Evolutionary conservation across 2,113 vertebrate genomes (phyloP).

Genomic region (Archocentrus centrarchus): DNA sequence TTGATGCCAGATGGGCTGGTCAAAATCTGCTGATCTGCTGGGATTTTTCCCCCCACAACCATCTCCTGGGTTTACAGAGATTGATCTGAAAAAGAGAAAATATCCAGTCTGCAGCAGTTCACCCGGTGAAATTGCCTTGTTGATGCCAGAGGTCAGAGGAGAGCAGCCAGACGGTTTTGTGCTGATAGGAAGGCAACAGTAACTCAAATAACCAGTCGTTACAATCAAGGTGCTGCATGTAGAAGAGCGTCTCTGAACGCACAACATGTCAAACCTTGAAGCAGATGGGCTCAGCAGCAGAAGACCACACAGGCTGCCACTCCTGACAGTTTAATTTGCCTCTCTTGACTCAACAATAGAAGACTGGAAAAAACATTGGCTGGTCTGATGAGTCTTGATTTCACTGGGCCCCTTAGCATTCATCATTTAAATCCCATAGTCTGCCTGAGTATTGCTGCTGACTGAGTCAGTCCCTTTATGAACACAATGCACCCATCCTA

Average conservation of each 20-base stretch:
- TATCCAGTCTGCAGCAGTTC: neutral
- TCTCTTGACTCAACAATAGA: neutral
- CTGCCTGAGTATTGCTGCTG: neutral
- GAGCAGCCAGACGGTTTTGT: neutral
- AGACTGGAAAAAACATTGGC: neutral
- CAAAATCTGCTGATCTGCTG: neutral
- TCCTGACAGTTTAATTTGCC: neutral
- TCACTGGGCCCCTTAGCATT: neutral
- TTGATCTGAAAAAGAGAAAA: neutral
- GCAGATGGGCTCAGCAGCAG: neutral
- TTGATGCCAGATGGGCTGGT: neutral
- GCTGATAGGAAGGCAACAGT: neutral
- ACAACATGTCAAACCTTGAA: neutral
- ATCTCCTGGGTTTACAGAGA: neutral
- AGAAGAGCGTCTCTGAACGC: neutral
- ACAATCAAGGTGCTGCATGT: neutral
- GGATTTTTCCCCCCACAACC: neutral
- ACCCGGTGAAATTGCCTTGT: neutral
- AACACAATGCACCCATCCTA: neutral
- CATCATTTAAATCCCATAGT: neutral
- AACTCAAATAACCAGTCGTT: neutral
- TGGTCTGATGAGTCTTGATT: neutral
- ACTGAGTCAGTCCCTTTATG: neutral
- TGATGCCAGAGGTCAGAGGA: neutral
- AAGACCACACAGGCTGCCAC: neutral